phyloP scores from a whole-genome alignment of 2,113 vertebrate genomes.

The Isurus oxyrinchus region DNA sequence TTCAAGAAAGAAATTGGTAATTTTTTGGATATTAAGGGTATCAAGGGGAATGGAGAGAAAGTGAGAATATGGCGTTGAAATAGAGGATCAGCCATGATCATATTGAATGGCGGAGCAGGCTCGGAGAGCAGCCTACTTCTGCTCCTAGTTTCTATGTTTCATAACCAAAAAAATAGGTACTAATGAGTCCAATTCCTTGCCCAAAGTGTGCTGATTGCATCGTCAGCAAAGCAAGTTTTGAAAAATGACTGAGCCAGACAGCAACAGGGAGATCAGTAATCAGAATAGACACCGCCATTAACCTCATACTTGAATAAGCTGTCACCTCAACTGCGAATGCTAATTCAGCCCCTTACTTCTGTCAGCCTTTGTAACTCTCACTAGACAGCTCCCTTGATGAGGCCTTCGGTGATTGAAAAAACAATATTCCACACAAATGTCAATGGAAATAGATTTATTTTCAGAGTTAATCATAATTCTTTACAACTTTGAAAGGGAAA shows the following conservation, averaged over 20 bases:
- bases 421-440: neutral
- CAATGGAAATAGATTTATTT: neutral
- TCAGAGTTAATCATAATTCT: conserved; percentile 7
- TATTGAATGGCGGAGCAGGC: no score
- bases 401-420: neutral
- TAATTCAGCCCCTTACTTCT: neutral
- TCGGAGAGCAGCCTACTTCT: no score
- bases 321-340: neutral
- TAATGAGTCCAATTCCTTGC: neutral
- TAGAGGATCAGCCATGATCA: no score
- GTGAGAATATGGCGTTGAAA: no score
- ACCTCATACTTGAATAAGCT: neutral
- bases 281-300: neutral
- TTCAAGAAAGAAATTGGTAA: no score
- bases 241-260: neutral
- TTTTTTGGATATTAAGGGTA: no score
- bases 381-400: neutral
- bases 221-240: neutral
- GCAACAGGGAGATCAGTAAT: neutral
- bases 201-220: conserved; percentile 1
- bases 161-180: neutral
- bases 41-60: no score
- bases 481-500: neutral
- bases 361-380: neutral
- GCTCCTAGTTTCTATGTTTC: no score